Base-by-base conservation (phyloP, 1,140 invertebrate genomes). In the Caenorhabditis brenneri region DNA sequence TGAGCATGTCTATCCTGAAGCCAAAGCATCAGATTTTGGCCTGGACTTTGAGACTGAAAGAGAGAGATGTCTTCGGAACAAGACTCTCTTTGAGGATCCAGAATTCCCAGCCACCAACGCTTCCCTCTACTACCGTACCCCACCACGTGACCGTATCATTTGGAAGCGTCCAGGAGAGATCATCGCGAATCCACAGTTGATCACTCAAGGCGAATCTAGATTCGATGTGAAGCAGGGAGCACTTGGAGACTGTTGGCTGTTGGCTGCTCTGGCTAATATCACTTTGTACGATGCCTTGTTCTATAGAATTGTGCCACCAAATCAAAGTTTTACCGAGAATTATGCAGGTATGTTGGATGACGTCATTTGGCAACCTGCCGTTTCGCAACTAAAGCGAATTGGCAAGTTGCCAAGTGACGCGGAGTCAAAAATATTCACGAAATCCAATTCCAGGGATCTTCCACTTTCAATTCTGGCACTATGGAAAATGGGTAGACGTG, bases 211-310 rank as follows among this genome's bases (percentile, higher is more conserved):
- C 0, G 96, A 95, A 90, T 95, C 95, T n/a, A 93, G 97, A 87
- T 99, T 99, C 92, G 97, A 99, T 92, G 95, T 99, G 0, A 95
- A 96, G 86, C 97, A 99, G 92, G 97, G 97, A 85, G 86, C 88
- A 78, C 53, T 88, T 0, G 88, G 97, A 74, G 97, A 99, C 91
- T 98, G 97, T 91, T 99, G 97, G 97, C 92, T 99, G 0, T 91
- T 98, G 87, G 97, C 97, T 39, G 97, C 97, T 36, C 94, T 97
- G 0, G 96, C 96, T 3, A 98, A 97, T 91, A 92, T 99, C 36
- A 98, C 97, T 0, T 93, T 97, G 86, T 94, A 96, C 90, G 93
- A 94, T 65, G 93, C 96, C 60, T 92, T 99, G 74, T 97, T 99
- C 91, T 94, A 95, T 91, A 95, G 96, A 92, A 95, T 99, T 79